phyloP scores from a whole-genome alignment of 2,888 invertebrate species.

The Rhimphoctona megacephalus region DNA sequence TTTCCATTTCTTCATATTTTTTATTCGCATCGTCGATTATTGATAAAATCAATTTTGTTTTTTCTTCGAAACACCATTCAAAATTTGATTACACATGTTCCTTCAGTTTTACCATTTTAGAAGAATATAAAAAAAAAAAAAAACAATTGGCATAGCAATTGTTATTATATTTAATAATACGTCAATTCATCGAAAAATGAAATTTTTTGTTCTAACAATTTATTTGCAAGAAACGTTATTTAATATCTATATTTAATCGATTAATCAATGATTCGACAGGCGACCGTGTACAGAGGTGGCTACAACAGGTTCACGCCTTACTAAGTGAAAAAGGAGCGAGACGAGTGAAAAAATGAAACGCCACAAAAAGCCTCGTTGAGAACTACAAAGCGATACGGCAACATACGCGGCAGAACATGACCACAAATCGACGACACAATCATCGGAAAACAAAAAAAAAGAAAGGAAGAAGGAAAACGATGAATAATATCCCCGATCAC shows the following conservation, averaged over 20 bases:
- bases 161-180: too few species aligned
- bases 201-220: too few species aligned
- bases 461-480: conserved; percentile 48
- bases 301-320: conserved; percentile 98
- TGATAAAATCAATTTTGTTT: neutral
- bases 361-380: conserved; percentile 50
- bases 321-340: conserved; percentile 85
- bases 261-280: conserved; percentile 86
- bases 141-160: too few species aligned
- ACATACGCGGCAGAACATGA: conserved; percentile 80
- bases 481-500: conserved; percentile 70
- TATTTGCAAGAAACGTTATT: neutral
- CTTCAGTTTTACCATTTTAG: too few species aligned
- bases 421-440: conserved; percentile 77
- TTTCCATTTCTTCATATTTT: conserved; percentile 27
- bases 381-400: conserved; percentile 78
- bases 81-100: neutral
- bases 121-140: too few species aligned
- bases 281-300: conserved; percentile 96
- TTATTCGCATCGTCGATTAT: neutral
- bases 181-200: too few species aligned
- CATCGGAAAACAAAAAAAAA: conserved; percentile 59
- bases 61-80: neutral
- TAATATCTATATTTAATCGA: neutral
- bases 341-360: conserved; percentile 12